Evolutionary conservation across 1,140 invertebrate genomes (phyloP).

Genomic region (Cydia pomonella): DNA sequence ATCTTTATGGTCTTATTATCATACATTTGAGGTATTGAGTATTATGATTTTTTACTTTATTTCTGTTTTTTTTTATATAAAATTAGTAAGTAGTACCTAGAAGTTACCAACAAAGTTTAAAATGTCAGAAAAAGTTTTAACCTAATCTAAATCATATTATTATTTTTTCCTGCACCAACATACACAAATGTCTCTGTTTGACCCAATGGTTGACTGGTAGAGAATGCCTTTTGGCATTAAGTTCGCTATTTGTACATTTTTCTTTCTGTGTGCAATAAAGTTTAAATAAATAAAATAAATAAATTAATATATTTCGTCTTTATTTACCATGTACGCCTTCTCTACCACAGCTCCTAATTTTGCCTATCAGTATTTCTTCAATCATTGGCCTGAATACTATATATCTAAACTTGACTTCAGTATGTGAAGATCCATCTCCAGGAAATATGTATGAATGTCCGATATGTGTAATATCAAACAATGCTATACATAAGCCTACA

Average conservation of each 20-base stretch:
- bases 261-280: too few species aligned
- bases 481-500: slow-evolving; percentile 95
- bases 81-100: background rate
- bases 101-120: too few species aligned
- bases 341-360: slow-evolving; percentile 93
- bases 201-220: too few species aligned
- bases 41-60: too few species aligned
- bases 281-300: too few species aligned
- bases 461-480: slow-evolving; percentile 93
- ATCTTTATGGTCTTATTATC: background rate
- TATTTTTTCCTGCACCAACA: too few species aligned
- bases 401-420: slow-evolving; percentile 94
- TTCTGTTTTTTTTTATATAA: background rate
- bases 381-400: slow-evolving; percentile 96
- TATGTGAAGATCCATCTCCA: slow-evolving; percentile 96
- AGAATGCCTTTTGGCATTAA: too few species aligned
- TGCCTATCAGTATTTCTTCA: slow-evolving; percentile 95
- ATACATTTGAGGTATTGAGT: too few species aligned
- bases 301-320: background rate
- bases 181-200: too few species aligned
- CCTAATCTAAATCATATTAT: too few species aligned
- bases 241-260: too few species aligned
- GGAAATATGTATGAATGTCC: slow-evolving; percentile 95
- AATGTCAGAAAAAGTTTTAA: too few species aligned
- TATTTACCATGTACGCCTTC: slow-evolving; percentile 94